phyloP scores from a whole-genome alignment of 2,888 invertebrate genomes.

The Apodemia duryi region DNA sequence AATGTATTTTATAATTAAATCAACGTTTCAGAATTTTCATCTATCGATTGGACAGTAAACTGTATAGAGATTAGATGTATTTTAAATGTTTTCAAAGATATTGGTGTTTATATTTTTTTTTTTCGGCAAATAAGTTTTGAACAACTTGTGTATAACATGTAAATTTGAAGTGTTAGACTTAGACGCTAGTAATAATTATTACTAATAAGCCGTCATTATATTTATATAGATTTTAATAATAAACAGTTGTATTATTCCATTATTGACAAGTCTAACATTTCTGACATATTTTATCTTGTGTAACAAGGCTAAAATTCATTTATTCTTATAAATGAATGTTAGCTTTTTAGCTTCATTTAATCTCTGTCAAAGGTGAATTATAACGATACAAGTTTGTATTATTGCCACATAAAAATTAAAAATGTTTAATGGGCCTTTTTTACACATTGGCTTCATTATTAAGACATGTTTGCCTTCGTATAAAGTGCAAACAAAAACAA shows the following conservation, averaged over 20 bases:
- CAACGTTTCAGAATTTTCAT: not conserved
- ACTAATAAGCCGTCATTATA: slow-evolving; percentile 3
- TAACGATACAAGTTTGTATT: not conserved
- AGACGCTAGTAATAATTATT: slow-evolving; percentile 9
- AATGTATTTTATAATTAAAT: not conserved
- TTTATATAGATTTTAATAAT: not conserved
- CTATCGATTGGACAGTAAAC: not conserved
- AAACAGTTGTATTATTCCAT: slow-evolving; percentile 1
- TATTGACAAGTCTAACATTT: slow-evolving; percentile 9
- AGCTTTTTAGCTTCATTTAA: not conserved
- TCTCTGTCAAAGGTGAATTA: not conserved
- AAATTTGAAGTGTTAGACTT: slow-evolving; percentile 5
- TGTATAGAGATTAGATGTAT: slow-evolving; percentile 3
- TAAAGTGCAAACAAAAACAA: not conserved
- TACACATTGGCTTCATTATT: not conserved
- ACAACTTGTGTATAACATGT: not conserved
- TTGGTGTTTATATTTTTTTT: not conserved
- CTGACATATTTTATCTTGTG: not conserved
- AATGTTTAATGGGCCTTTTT: not conserved
- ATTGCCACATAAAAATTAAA: not conserved
- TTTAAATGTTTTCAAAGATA: not conserved
- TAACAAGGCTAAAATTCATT: not conserved
- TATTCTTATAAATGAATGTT: too few relatives aligned
- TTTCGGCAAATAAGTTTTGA: not conserved
- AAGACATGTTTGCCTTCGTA: not conserved